Evolutionary conservation across 2,113 vertebrate genomes (phyloP).

Genomic region (Antigone vipio): DNA sequence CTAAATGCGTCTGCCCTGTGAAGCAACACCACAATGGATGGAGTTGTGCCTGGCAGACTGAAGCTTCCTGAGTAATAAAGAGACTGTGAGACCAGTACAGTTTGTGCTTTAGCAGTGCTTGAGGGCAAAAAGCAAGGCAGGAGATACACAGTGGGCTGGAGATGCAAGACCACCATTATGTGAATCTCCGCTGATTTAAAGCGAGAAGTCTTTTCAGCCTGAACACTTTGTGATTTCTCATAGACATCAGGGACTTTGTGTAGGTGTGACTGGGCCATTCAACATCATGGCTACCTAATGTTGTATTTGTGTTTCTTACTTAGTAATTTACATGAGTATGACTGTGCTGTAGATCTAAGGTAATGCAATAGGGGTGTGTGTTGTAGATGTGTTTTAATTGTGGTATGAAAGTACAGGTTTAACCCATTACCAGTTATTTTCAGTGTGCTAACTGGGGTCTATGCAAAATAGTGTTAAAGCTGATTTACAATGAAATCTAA

Average conservation of each 20-base stretch:
- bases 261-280: fast-evolving
- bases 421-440: background rate
- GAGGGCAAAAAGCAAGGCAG: background rate
- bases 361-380: background rate
- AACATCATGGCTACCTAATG: background rate
- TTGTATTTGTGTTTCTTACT: background rate
- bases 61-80: background rate
- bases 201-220: background rate
- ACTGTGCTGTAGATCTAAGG: background rate
- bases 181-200: background rate
- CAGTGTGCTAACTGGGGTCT: background rate
- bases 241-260: background rate
- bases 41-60: background rate
- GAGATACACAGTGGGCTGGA: background rate
- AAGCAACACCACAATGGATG: background rate
- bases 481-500: background rate
- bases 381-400: background rate
- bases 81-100: background rate
- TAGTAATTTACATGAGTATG: fast-evolving
- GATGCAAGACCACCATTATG: fast-evolving
- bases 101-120: background rate
- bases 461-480: background rate
- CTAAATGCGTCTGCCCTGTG: background rate
- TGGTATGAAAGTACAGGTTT: background rate
- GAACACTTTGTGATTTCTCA: background rate